These are phyloP conservation scores for Nesometra sesokonis DNA, from an alignment of 35 echinoderm and acorn worm genomes.

Conservation along the genomic window DNA sequence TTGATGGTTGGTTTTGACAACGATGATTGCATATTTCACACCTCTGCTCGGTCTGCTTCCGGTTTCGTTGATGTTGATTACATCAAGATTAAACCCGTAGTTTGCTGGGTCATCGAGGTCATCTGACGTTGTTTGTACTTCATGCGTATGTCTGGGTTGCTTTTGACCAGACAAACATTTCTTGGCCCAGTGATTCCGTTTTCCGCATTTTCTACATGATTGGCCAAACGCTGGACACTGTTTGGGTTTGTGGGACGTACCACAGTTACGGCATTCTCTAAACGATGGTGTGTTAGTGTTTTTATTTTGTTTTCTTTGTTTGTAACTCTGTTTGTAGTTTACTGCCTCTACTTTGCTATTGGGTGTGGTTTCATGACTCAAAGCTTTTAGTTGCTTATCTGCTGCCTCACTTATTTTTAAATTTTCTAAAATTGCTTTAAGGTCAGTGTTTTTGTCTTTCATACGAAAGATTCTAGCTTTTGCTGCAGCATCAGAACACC, in stretches of 20 bases:
- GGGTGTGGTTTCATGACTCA: background rate
- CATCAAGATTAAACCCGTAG: background rate
- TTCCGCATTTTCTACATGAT: slow-evolving; percentile 7
- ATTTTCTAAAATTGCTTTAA: slow-evolving; percentile 3
- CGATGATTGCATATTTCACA: slow-evolving; percentile 17
- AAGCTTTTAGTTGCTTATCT: slow-evolving; percentile 24
- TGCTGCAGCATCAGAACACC: slow-evolving; percentile 13
- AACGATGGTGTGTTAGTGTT: background rate
- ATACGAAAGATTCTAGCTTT: slow-evolving; percentile 25
- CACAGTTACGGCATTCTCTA: slow-evolving; percentile 15
- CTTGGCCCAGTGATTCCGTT: slow-evolving; percentile 21
- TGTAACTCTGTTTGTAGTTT: background rate
- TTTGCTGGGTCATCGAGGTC: background rate
- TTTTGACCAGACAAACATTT: slow-evolving; percentile 2
- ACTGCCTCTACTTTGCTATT: slow-evolving; percentile 4
- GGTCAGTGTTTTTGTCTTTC: background rate
- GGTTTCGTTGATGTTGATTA: background rate
- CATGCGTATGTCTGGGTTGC: slow-evolving; percentile 17
- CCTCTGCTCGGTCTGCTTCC: background rate
- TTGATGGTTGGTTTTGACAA: slow-evolving; percentile 3
- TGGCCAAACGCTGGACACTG: slow-evolving; percentile 15
- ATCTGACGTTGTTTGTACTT: background rate
- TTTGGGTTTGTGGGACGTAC: slow-evolving; percentile 7
- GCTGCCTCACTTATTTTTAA: slow-evolving; percentile 18
- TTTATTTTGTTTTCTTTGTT: background rate